Percentiles rank a stretch among this genome's conserved stretches.
These are phyloP conservation scores for Caenorhabditis sp. DNA, from an alignment of 2,888 invertebrate genomes.

Conservation along the genomic window DNA sequence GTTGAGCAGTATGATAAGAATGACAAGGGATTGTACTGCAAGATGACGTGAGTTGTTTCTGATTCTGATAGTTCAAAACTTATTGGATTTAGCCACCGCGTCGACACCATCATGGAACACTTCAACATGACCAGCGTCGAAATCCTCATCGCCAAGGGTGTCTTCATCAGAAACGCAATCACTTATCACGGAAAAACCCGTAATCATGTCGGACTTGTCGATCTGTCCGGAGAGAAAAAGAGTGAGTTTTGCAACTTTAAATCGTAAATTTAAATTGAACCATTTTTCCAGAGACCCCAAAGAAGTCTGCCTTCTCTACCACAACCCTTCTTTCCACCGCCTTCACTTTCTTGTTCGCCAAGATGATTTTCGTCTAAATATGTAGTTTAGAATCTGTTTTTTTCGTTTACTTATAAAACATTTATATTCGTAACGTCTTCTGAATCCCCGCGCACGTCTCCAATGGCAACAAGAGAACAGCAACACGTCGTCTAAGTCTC, in stretches of 20 bases:
- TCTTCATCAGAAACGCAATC: constrained; percentile 33
- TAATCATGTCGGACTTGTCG: constrained; percentile 30
- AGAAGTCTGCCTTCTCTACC: constrained; percentile 23
- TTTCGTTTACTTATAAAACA: no score
- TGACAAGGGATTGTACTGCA: constrained; percentile 46
- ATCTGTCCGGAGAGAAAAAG: constrained; percentile 31
- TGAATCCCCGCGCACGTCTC: constrained; percentile 31
- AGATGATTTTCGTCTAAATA: constrained; percentile 9
- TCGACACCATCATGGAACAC: constrained; percentile 36
- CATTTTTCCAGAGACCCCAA: constrained; percentile 15
- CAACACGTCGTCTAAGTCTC: background rate
- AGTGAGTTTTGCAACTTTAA: no score
- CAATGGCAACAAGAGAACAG: constrained; percentile 43
- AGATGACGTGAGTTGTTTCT: constrained; percentile 28
- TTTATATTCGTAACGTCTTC: no score
- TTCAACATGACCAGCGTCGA: constrained; percentile 45
- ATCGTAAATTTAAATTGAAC: background rate
- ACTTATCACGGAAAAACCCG: constrained; percentile 58
- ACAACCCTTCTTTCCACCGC: constrained; percentile 39
- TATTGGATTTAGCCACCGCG: constrained; percentile 25
- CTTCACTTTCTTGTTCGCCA: constrained; percentile 36
- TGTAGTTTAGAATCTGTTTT: background rate
- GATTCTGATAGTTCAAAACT: no score
- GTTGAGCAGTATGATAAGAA: constrained; percentile 37
- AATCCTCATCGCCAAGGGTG: constrained; percentile 50